Percentiles rank a stretch among this genome's conserved stretches.
Conservation (phyloP, 1,140 invertebrate species). For the Matsumurasca onukii region DNA sequence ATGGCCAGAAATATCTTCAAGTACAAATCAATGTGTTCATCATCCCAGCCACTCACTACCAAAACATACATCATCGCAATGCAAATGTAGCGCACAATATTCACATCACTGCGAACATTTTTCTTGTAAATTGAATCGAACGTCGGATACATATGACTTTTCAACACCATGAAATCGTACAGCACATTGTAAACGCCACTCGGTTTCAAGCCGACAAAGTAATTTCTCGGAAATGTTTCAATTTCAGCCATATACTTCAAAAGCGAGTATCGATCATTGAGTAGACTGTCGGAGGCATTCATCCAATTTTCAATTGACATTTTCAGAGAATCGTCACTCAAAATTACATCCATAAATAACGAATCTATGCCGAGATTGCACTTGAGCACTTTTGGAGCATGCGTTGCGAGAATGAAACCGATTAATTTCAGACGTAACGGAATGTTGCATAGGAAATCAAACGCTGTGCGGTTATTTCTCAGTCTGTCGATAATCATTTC, state of each 20-base stretch:
- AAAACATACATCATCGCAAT: not conserved
- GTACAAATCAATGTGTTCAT: not conserved
- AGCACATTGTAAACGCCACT: not conserved
- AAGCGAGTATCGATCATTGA: not conserved
- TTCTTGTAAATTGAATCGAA: not conserved
- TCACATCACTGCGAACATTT: not conserved
- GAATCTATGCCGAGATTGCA: not conserved
- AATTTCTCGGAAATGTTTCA: not conserved
- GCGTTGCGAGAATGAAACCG: not conserved
- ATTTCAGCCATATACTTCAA: not conserved
- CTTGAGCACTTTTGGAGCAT: not conserved
- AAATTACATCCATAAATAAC: not conserved
- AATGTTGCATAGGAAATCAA: not conserved
- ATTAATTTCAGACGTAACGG: not conserved
- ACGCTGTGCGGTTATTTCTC: too few relatives aligned
- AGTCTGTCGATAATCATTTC: too few relatives aligned
- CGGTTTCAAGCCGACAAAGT: not conserved
- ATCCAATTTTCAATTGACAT: not conserved
- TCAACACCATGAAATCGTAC: not conserved
- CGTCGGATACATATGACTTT: not conserved
- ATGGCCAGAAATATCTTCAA: not conserved
- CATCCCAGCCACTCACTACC: slow-evolving; percentile 2
- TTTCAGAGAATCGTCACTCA: not conserved
- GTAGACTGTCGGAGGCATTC: not conserved
- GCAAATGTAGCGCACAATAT: not conserved